These are phyloP conservation scores for Tetramorium parvispinum DNA, from an alignment of 1,140 invertebrate genomes.

Conservation along the genomic window DNA sequence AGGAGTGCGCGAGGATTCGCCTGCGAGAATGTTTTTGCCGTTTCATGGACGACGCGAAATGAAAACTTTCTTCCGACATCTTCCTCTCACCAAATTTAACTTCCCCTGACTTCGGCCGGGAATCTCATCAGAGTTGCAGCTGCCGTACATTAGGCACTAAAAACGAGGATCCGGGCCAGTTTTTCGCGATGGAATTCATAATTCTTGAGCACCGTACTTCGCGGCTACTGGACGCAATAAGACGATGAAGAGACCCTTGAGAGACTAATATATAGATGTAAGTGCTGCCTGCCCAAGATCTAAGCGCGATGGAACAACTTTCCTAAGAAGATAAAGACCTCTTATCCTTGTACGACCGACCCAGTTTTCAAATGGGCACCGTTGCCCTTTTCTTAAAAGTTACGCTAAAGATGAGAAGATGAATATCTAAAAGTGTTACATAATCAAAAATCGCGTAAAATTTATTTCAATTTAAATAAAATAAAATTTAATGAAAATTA, in stretches of 20 bases:
- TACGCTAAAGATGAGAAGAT: not conserved
- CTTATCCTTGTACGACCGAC: not conserved
- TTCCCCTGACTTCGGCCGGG: slow-evolving; percentile 43
- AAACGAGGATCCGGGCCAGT: slow-evolving; percentile 48
- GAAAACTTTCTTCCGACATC: slow-evolving; percentile 61
- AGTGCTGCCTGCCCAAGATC: not conserved
- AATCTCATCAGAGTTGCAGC: slow-evolving; percentile 64
- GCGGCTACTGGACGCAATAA: slow-evolving; percentile 9
- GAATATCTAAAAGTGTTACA: not conserved
- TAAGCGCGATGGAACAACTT: not conserved
- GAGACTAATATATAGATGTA: slow-evolving; percentile 17
- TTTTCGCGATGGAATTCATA: slow-evolving; percentile 58
- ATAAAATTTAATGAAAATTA: not conserved
- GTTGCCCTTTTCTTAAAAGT: not conserved
- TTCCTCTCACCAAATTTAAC: slow-evolving; percentile 60
- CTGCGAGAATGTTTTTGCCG: slow-evolving; percentile 52
- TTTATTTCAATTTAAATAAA: not conserved
- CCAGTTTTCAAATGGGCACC: not conserved
- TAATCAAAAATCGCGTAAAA: not conserved
- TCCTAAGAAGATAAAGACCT: slow-evolving; percentile 13
- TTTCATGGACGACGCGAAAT: slow-evolving; percentile 59
- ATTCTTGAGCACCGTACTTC: slow-evolving; percentile 48
- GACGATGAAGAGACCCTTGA: not conserved
- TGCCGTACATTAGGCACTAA: slow-evolving; percentile 52
- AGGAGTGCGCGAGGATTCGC: slow-evolving; percentile 26